Base-by-base conservation (phyloP, 2,797 vertebrate genomes). In the Chrysocyon brachyurus region DNA sequence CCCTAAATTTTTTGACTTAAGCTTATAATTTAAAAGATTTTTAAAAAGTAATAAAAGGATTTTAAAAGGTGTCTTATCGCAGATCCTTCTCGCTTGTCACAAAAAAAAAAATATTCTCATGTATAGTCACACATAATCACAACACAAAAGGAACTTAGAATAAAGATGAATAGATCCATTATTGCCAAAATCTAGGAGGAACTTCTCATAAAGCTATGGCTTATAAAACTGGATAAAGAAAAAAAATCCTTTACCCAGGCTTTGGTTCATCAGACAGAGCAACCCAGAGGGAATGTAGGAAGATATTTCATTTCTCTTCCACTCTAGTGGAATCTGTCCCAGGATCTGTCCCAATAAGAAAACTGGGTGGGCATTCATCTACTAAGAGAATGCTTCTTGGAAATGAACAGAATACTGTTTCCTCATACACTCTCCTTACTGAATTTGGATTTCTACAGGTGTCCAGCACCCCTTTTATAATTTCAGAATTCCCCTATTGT, bases 91-190 rank as follows among this genome's bases (percentile, higher is more conserved):
- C 88, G 90, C 21, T 77, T 90, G 33, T 83, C 78, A 83, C 14
- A 28, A 31, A 54, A n/a, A 94, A 81, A 54, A 33, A 33, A 33
- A 86, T 40, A 93, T 24, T 59, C 68, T 92, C 49, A 31, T 49
- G 54, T 96, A 95, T 73, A 87, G 66, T 93, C 33, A 61, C 40
- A 96, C 24, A 52, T 89, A 79, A 94, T 61, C 92, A 82, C 10
- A 95, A 90, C 21, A n/a, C 15, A 36, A 90, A 92, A 17, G 57
- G 26, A 64, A 16, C 63, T 92, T 86, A 95, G 82, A 93, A 92
- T 92, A 97, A 95, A 92, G 28, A 93, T 49, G 75, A 90, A 91
- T 46, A 91, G 24, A 94, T 66, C 92, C 1, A 31, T 52, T 78
- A 82, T 82, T 88, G 57, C 63, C 77, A 90, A 88, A 97, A 97